Evolutionary conservation across 1,140 invertebrate species (phyloP), one percentile per base, ranked within the genome.

Genomic region (Zaprionus inermis): DNA sequence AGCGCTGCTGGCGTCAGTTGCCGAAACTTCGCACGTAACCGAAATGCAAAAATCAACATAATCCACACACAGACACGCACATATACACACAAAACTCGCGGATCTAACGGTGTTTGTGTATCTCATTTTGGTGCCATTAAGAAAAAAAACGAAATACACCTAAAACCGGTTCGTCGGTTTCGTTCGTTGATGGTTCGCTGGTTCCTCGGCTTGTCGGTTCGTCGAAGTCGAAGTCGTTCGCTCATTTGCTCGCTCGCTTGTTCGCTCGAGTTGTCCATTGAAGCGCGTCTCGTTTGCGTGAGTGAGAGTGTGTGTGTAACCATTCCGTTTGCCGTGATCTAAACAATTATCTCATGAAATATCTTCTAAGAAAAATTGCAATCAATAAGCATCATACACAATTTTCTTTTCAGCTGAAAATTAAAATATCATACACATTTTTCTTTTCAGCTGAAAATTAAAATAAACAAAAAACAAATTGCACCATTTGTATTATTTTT

Each of bases 101-200:
- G 59, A 69, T 78, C 84, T 88, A 88, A 88, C 83, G 83, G 83
- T 79, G 83, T 72, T 82, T 88, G 69, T 59, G 52, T 73, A 67
- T 56, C 56, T 58, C 44, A 41, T 78, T 59, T 59, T 72, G 79
- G 58, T 28, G 73, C 51, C 51, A 82, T 88, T 79, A 73, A 76
- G 61, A 69, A 24, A n/a, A 86, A 81, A 61, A 38, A 9, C 34
- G 14, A 38, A 71, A 86, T 88, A 84, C 79, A 76, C 83, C 88
- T 82, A 59, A 83, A 83, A 81, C 79, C 76, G 83, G 22, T 46
- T 59, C 57, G 34, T 18, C 11, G 1, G 52, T 34, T 65, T 36
- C 44, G 30, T 54, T 54, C 34, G 49, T 38, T 14, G 30, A 22
- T 55, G 52, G 51, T 56, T 56, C 30, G 30, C 22, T 24, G 30